Conservation (phyloP, 2,888 invertebrate species). For the Nephrocerus scutellatus region DNA sequence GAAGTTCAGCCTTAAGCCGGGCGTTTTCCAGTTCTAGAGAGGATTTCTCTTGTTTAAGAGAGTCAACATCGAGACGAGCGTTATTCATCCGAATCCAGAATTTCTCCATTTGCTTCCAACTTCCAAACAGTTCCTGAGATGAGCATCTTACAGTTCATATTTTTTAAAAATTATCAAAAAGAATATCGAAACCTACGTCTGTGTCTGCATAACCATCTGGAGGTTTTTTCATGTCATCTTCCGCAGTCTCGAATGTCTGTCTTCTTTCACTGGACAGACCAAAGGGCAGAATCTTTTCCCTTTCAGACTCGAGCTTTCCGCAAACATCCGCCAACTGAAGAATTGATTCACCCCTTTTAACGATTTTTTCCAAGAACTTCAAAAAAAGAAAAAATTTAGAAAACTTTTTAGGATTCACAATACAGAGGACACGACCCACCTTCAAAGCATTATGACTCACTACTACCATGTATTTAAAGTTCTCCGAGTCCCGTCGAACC, state of each 20-base stretch:
- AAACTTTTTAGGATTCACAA: background rate
- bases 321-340: constrained; percentile 58
- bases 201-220: constrained; percentile 20
- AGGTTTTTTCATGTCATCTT: constrained; percentile 42
- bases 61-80: constrained; percentile 51
- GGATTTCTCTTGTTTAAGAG: constrained; percentile 45
- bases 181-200: constrained; percentile 21
- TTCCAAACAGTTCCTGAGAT: constrained; percentile 49
- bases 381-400: constrained; percentile 4
- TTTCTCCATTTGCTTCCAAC: constrained; percentile 59
- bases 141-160: background rate
- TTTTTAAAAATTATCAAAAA: background rate
- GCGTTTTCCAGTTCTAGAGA: constrained; percentile 55
- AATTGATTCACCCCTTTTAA: constrained; percentile 55
- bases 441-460: constrained; percentile 51
- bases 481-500: constrained; percentile 49
- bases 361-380: constrained; percentile 51
- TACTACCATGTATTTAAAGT: constrained; percentile 56
- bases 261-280: constrained; percentile 30
- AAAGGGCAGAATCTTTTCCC: constrained; percentile 51
- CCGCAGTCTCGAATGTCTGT: constrained; percentile 32
- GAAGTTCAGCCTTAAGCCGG: constrained; percentile 55
- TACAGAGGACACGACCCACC: constrained; percentile 18
- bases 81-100: constrained; percentile 61
- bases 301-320: constrained; percentile 58